A percentile compares a stretch with the other conserved stretches of the same genome.
These are phyloP conservation scores for Falco naumanni DNA, from an alignment of 2,797 vertebrate species.

Conservation along the genomic window DNA sequence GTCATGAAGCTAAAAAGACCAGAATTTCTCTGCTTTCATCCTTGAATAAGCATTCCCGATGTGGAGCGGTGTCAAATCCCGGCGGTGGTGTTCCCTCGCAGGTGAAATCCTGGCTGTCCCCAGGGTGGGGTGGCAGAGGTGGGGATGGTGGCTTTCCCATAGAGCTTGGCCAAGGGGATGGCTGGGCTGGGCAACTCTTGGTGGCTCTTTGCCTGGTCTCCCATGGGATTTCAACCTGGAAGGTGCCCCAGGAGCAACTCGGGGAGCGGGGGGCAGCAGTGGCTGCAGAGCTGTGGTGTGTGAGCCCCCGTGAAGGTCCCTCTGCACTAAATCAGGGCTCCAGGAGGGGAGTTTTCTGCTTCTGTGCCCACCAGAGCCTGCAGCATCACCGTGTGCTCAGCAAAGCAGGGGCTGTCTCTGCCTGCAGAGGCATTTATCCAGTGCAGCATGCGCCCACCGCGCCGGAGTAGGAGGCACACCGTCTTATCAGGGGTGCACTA, in stretches of 20 bases:
- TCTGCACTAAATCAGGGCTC: not conserved
- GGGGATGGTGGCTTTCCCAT: fast-evolving
- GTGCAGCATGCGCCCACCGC: not conserved
- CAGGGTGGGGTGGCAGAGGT: not conserved
- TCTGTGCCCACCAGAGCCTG: not conserved
- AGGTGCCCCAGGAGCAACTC: not conserved
- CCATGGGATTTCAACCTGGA: not conserved
- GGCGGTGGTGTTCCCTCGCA: fast-evolving
- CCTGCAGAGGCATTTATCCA: not conserved
- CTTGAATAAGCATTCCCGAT: not conserved
- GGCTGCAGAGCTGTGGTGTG: fast-evolving
- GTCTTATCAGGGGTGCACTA: conserved; percentile 54
- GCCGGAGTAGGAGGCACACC: not conserved
- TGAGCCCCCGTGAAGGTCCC: not conserved
- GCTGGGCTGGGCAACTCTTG: fast-evolving
- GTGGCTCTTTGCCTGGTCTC: not conserved
- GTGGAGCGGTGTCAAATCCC: not conserved
- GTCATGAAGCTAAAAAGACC: not conserved
- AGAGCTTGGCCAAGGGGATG: not conserved
- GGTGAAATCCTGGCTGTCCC: not conserved
- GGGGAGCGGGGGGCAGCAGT: too few species aligned
- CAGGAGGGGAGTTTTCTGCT: not conserved
- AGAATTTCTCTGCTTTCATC: not conserved
- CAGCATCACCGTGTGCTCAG: not conserved
- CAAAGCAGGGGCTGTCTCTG: not conserved